Conservation (phyloP, 1,140 invertebrate species). For the Popillia japonica region DNA sequence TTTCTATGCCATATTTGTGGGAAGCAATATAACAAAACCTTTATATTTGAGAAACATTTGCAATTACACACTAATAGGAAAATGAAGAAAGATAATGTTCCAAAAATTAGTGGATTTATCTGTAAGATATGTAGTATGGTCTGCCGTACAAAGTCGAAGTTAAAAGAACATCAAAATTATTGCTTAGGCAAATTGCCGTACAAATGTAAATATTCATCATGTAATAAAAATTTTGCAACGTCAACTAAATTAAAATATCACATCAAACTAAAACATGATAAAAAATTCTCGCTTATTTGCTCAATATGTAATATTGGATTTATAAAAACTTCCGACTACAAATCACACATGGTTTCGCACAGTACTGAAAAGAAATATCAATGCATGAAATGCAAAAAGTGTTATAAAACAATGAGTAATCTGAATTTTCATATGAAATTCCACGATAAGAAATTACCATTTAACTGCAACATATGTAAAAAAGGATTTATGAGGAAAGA, state of each 20-base stretch:
- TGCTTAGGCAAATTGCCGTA: conserved; percentile 54
- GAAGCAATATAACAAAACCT: conserved; percentile 21
- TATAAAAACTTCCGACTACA: conserved; percentile 56
- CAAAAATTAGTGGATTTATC: conserved; percentile 27
- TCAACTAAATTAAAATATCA: conserved; percentile 56
- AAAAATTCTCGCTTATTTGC: conserved; percentile 56
- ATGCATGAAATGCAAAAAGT: conserved; percentile 55
- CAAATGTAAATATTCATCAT: conserved; percentile 49
- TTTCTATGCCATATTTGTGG: conserved; percentile 49
- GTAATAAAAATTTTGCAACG: conserved; percentile 56
- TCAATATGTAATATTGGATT: conserved; percentile 58
- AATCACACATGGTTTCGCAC: conserved; percentile 54
- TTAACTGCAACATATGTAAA: conserved; percentile 52
- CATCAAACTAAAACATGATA: conserved; percentile 55
- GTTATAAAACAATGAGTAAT: conserved; percentile 57
- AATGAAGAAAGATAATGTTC: not conserved
- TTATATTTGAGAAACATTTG: conserved; percentile 27
- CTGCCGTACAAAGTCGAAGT: conserved; percentile 47
- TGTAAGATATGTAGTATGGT: conserved; percentile 47
- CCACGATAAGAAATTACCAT: conserved; percentile 53
- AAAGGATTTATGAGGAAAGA: conserved; percentile 58
- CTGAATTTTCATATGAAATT: conserved; percentile 59
- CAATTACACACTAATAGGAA: conserved; percentile 39
- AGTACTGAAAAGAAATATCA: conserved; percentile 55
- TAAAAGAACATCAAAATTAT: conserved; percentile 56